Base-by-base conservation (phyloP, 92 coral and sea anemone genomes). In the Virgularia gustaviana region DNA sequence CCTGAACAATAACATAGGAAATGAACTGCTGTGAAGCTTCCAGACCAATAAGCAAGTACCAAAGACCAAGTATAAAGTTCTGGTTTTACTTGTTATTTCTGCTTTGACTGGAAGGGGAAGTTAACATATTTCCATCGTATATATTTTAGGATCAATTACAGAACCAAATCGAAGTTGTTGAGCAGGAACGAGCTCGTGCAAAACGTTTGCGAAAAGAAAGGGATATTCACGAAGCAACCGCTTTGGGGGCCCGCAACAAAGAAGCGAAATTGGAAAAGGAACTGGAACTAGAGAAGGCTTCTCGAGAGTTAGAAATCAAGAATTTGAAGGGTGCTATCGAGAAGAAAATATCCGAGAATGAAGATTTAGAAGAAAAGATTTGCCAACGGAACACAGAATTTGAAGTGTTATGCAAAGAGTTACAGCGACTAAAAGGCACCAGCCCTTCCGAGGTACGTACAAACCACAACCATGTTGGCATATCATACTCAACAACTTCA, bases 151-250 rank as follows among this genome's bases (percentile, higher is more conserved):
- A 87, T 23, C 98, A 92, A 62, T 78, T 92, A 23, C 92, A 85
- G 13, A 95, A 92, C 10, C 84, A 89, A 54, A 92, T 95, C 0
- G 90, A 95, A 36, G 87, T 89, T 0, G 77, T 92, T 30, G 98
- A 89, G 67, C 86, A 77, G 49, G 98, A 92, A 56, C 79, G 96
- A 70, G 76, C 72, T 19, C 92, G 98, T 2, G 96, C 90, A 8
- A 77, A 95, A 36, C 78, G 91, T 59, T 75, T 92, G 30, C 98
- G 90, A 63, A 92, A 92, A 62, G 98, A 92, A 32, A 83, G 98
- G 19, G 98, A 92, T 73, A 90, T 83, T 15, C 98, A 92, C 39
- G 96, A 92, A 67, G 98, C 91, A 27, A 82, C 96, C 9, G 94
- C 98, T 35, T 80, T 92, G 94, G 85, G 94, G 49, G 94, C 90